Evolutionary conservation across 2,888 invertebrate species (phyloP).

Genomic region (Allygus modestus): DNA sequence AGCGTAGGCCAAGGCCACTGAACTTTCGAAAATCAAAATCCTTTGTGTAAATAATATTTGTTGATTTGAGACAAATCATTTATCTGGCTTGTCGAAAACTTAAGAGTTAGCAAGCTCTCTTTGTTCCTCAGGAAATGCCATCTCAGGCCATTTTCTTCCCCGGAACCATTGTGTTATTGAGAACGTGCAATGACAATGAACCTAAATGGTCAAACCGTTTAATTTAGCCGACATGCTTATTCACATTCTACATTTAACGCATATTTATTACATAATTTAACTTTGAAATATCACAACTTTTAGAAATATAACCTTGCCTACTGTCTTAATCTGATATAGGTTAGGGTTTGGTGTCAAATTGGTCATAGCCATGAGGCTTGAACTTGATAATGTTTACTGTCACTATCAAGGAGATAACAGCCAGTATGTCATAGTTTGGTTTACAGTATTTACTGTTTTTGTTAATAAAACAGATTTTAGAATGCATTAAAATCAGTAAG

Average conservation of each 20-base stretch:
- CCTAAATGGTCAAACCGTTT: constrained; percentile 33
- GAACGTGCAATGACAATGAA: constrained; percentile 53
- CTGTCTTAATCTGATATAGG: constrained; percentile 16
- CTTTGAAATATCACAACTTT: not conserved
- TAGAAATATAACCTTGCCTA: not conserved
- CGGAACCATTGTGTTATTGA: constrained; percentile 53
- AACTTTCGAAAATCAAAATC: constrained; percentile 42
- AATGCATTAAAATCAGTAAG: no score
- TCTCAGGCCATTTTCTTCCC: constrained; percentile 51
- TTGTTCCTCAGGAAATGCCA: constrained; percentile 54
- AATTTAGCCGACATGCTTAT: not conserved
- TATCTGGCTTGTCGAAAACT: not conserved
- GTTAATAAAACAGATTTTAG: no score
- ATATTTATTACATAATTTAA: not conserved
- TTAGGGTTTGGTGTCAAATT: not conserved
- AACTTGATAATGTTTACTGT: constrained; percentile 9
- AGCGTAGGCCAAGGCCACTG: constrained; percentile 64
- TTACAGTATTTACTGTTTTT: no score
- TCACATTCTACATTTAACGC: not conserved
- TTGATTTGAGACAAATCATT: not conserved
- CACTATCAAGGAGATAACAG: constrained; percentile 14
- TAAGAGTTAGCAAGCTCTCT: not conserved
- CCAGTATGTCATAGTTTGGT: no score
- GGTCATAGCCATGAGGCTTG: constrained; percentile 9
- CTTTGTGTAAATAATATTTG: constrained; percentile 17